These are phyloP conservation scores for Stenchaetothrips biformis DNA, from an alignment of 2,888 invertebrate genomes.

Conservation along the genomic window DNA sequence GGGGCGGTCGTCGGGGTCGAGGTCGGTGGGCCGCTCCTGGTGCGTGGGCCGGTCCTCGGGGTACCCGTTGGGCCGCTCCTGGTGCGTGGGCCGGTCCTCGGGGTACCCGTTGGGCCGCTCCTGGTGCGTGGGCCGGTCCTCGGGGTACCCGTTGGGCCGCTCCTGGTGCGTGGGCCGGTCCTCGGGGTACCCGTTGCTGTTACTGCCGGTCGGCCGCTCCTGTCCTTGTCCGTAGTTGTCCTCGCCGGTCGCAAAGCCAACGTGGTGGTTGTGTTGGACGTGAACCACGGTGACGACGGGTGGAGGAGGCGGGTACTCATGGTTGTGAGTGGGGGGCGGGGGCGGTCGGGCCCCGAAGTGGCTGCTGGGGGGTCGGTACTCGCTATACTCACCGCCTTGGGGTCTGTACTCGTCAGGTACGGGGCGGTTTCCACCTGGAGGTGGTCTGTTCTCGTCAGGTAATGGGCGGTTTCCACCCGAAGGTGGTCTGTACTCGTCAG, in stretches of 20 bases:
- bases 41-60: neutral
- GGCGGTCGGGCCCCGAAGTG: neutral
- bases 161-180: neutral
- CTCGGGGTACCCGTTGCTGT: neutral
- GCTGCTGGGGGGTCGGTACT: neutral
- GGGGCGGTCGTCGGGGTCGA: neutral
- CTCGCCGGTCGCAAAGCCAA: neutral
- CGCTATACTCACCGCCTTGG: too few relatives aligned
- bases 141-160: slow-evolving; percentile 2
- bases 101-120: neutral
- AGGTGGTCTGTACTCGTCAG: too few relatives aligned
- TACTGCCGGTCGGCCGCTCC: neutral
- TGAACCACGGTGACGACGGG: neutral
- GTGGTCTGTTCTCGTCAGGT: neutral
- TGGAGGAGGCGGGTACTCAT: slow-evolving; percentile 5
- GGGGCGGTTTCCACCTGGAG: neutral
- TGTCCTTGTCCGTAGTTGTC: neutral
- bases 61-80: neutral
- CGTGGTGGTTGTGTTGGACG: neutral
- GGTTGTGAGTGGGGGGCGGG: neutral
- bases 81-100: neutral
- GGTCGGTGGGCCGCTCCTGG: neutral
- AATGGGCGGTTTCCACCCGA: neutral
- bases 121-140: neutral
- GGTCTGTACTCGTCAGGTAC: neutral